Conservation (phyloP, 92 coral and sea anemone species). For the Paragorgia papillata region DNA sequence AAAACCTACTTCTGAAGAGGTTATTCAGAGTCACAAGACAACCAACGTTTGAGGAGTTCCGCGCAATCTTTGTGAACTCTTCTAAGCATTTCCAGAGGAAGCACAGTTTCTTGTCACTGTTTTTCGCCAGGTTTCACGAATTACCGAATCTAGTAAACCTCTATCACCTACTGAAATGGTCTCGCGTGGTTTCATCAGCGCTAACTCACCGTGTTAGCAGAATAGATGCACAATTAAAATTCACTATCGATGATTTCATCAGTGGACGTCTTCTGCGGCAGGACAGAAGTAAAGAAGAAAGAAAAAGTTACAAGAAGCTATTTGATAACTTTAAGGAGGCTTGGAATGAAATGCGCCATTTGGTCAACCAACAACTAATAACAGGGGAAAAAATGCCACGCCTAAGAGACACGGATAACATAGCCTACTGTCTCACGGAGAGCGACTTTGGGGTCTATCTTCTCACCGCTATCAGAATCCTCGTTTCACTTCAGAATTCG, state of each 20-base stretch:
- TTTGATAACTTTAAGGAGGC: slow-evolving; percentile 73
- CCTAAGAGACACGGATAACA: slow-evolving; percentile 65
- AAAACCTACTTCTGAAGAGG: slow-evolving; percentile 65
- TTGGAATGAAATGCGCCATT: slow-evolving; percentile 73
- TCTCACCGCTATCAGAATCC: slow-evolving; percentile 60
- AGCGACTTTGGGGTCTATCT: slow-evolving; percentile 70
- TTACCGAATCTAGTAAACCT: slow-evolving; percentile 68
- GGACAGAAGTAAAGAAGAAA: slow-evolving; percentile 41
- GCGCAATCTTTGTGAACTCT: slow-evolving; percentile 59
- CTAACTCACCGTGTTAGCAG: slow-evolving; percentile 78
- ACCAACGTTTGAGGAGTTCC: slow-evolving; percentile 64
- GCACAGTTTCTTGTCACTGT: slow-evolving; percentile 78
- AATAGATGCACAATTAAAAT: slow-evolving; percentile 57
- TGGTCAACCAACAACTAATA: slow-evolving; percentile 45
- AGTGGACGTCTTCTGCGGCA: slow-evolving; percentile 37
- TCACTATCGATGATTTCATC: slow-evolving; percentile 73
- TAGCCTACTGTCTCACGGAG: slow-evolving; percentile 82
- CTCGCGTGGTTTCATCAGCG: slow-evolving; percentile 67
- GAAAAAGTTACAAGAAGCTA: slow-evolving; percentile 38
- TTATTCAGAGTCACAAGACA: slow-evolving; percentile 69
- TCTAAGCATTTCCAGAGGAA: slow-evolving; percentile 47
- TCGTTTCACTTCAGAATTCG: slow-evolving; percentile 75
- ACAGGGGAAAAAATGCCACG: slow-evolving; percentile 55
- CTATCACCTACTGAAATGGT: slow-evolving; percentile 66
- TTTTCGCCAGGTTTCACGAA: slow-evolving; percentile 66